phyloP scores from a whole-genome alignment of 2,113 vertebrate genomes.

The Kryptolebias marmoratus region DNA sequence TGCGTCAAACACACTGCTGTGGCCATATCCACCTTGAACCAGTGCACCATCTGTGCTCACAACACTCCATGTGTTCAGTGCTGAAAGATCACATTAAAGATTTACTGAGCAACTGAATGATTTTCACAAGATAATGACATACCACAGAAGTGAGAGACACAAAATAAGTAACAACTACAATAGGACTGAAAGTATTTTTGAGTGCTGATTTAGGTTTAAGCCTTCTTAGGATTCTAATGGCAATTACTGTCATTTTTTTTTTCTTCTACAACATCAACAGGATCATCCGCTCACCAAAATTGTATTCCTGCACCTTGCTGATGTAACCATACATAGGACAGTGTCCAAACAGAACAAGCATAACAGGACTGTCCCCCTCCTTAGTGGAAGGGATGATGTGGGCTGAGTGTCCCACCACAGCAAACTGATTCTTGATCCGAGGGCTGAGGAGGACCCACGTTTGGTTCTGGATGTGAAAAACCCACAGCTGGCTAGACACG shows the following conservation, averaged over 20 bases:
- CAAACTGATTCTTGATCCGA: slow-evolving; percentile 89
- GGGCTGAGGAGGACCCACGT: slow-evolving; percentile 84
- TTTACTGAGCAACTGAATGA: background rate
- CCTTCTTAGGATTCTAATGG: background rate
- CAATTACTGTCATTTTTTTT: no score
- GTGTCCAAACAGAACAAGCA: slow-evolving; percentile 96
- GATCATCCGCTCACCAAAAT: slow-evolving; percentile 83
- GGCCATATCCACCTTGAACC: slow-evolving; percentile 96
- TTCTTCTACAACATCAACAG: background rate
- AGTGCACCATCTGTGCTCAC: slow-evolving; percentile 86
- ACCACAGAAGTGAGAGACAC: background rate
- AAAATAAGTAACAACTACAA: background rate
- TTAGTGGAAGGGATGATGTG: slow-evolving; percentile 83
- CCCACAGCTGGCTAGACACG: slow-evolving; percentile 93
- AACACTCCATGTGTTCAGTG: slow-evolving; percentile 86
- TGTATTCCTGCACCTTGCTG: slow-evolving; percentile 93
- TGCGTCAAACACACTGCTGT: slow-evolving; percentile 93
- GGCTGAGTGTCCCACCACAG: slow-evolving; percentile 95
- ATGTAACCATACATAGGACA: slow-evolving; percentile 96
- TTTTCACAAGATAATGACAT: background rate
- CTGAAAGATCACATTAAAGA: slow-evolving; percentile 67
- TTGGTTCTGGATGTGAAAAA: slow-evolving; percentile 88
- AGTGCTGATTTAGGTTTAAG: background rate
- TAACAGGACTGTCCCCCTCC: slow-evolving; percentile 76
- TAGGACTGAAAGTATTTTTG: background rate